phyloP scores from a whole-genome alignment of 2,797 vertebrate genomes.

The Liasis olivaceus region DNA sequence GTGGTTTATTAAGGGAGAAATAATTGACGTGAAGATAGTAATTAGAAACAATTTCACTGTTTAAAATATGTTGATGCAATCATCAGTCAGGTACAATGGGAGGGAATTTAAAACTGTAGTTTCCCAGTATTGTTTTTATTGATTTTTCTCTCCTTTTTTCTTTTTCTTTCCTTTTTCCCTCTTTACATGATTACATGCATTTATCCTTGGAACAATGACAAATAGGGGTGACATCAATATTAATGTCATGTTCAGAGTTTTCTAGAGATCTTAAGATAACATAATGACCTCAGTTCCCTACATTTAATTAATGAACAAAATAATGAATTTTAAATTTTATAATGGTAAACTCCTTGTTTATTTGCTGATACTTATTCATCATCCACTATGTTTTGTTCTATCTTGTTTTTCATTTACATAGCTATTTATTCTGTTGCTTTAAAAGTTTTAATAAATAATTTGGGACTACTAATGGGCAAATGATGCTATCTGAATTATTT shows the following conservation, averaged over 20 bases:
- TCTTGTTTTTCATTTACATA: neutral
- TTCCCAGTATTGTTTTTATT: no score
- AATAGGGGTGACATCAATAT: neutral
- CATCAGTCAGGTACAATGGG: no score
- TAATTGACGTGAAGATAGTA: no score
- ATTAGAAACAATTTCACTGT: no score
- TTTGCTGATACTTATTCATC: neutral
- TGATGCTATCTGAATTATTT: neutral
- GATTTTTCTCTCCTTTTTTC: no score
- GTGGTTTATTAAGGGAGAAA: no score
- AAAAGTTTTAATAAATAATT: neutral
- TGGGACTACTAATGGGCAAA: neutral
- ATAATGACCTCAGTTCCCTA: neutral
- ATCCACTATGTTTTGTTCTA: neutral
- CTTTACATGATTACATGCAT: no score
- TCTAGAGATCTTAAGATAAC: neutral
- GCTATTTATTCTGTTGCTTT: neutral
- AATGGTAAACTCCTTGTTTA: neutral
- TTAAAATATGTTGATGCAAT: no score
- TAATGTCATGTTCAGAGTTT: neutral
- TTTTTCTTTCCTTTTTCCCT: no score
- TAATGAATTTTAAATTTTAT: neutral
- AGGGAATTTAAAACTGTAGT: no score
- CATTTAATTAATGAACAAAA: neutral
- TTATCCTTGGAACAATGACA: neutral